Base-by-base conservation (phyloP, 2,113 vertebrate genomes). In the Neodon shergylaensis region DNA sequence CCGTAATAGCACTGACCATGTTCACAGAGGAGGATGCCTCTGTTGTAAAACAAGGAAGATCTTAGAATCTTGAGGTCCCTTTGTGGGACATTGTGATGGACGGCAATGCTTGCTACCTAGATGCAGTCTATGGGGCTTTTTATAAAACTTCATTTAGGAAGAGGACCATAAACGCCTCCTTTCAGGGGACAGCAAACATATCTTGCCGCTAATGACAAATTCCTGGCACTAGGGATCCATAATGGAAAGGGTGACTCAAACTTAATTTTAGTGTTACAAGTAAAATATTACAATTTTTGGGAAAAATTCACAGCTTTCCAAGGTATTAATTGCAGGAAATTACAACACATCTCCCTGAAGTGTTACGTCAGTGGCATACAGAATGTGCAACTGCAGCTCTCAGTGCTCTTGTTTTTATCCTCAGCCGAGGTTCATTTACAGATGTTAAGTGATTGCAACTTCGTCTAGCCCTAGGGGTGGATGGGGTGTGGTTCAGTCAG, bases 241-340 rank as follows among this genome's bases (percentile, higher is more conserved):
- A 98, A 98, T 98, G 98, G 98, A 99, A 98, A 98, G 97, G 97
- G 98, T 98, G 98, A 98, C 98, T 98, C 98, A 98, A 98, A 95
- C 96, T 98, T 98, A 98, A 98, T 98, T 98, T 98, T 98, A 95
- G 95, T 96, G 97, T 98, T 98, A 96, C 90, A 98, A 98, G 92
- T 78, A 98, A 98, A 98, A 97, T 98, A 98, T 97, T 98, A 97
- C 97, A 98, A 98, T 98, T 98, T 98, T 98, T 94, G 1, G 33
- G 97, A 39, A 97, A 98, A 97, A 86, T 94, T 91, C 97, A 98
- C 97, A 98, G 96, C 96, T 98, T 98, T 97, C 97, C 98, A 97
- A 97, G 96, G 96, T 98, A 98, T 98, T 98, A 98, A 98, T 98
- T 98, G 97, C 98, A 98, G 98, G 98, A 99, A 98, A 98, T 99